These are phyloP conservation scores for Bradypodion pumilum DNA, from an alignment of 2,797 vertebrate species.

Conservation along the genomic window DNA sequence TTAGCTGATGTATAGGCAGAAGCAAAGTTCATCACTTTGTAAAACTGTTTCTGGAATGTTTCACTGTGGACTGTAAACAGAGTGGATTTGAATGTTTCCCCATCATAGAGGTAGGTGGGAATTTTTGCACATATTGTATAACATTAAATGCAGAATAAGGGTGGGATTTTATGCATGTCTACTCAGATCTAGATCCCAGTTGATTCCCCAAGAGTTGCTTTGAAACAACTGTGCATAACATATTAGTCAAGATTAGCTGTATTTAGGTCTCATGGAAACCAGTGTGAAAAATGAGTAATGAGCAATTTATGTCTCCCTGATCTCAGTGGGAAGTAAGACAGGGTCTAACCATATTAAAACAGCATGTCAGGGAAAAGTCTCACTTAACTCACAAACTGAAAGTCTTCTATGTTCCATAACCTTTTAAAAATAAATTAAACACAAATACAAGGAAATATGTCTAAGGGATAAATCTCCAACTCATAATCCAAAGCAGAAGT, in stretches of 20 bases:
- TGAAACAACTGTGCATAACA: neutral
- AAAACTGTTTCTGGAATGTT: neutral
- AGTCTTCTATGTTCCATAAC: neutral
- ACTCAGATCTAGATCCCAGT: neutral
- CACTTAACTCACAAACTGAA: neutral
- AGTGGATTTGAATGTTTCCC: neutral
- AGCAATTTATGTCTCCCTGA: neutral
- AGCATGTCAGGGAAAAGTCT: neutral
- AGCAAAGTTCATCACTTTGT: neutral
- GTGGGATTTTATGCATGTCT: neutral
- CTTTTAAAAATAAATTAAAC: neutral
- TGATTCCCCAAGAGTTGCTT: neutral
- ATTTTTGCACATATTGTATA: neutral
- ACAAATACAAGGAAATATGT: neutral
- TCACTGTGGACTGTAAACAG: neutral
- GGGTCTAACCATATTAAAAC: neutral
- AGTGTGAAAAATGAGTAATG: neutral
- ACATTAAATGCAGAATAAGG: neutral
- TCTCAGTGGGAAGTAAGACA: too few species aligned
- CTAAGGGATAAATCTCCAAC: neutral
- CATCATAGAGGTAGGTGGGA: neutral
- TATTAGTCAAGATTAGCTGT: neutral
- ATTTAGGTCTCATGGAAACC: neutral
- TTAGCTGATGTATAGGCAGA: neutral
- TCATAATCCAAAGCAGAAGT: neutral